phyloP scores from a whole-genome alignment of 2,888 invertebrate species.

The Agrotis clavis region DNA sequence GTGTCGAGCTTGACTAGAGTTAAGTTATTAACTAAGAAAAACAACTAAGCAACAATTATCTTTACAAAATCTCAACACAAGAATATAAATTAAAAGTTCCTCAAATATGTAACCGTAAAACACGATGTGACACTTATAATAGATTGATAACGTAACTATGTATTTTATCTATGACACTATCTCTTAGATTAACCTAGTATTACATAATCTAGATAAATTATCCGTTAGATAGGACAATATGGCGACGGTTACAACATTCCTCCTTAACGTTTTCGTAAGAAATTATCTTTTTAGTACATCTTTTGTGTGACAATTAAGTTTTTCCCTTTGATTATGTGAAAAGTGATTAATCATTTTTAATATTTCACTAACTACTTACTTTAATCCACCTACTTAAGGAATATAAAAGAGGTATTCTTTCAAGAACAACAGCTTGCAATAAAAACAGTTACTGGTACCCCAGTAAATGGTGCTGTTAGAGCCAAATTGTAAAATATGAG shows the following conservation, averaged over 20 bases:
- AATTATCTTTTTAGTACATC: slow-evolving; percentile 43
- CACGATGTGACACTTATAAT: slow-evolving; percentile 16
- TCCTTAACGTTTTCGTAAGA: slow-evolving; percentile 33
- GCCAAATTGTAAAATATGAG: not conserved
- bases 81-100: not conserved
- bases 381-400: not conserved
- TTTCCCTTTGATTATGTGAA: slow-evolving; percentile 24
- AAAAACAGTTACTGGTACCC: not conserved
- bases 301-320: slow-evolving; percentile 15
- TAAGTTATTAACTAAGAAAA: too few species aligned
- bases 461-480: not conserved
- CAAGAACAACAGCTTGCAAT: too few species aligned
- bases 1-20: too few species aligned
- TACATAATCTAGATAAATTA: slow-evolving; percentile 68
- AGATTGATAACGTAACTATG: slow-evolving; percentile 46
- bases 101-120: not conserved
- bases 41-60: not conserved
- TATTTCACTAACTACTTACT: not conserved
- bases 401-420: not conserved
- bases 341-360: slow-evolving; percentile 11
- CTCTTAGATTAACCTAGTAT: slow-evolving; percentile 71
- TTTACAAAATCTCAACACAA: not conserved
- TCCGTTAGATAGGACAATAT: slow-evolving; percentile 16
- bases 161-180: slow-evolving; percentile 55
- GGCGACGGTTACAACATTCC: slow-evolving; percentile 21